Evolutionary conservation across 2,888 invertebrate species (phyloP).

Genomic region (Bombyx huttoni): DNA sequence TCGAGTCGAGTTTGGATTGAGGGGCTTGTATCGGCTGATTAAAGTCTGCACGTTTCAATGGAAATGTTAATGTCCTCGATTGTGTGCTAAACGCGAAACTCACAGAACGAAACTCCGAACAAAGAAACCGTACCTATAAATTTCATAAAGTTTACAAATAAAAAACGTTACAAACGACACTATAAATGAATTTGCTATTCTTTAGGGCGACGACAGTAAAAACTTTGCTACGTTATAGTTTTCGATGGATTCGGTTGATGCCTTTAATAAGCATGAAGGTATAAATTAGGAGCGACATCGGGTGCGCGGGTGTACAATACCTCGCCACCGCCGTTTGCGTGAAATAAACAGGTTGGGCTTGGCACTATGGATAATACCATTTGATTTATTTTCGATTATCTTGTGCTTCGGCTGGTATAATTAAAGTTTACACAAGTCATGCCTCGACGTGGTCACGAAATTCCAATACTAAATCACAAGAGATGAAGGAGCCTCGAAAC

Average conservation of each 20-base stretch:
- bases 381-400: slow-evolving; percentile 68
- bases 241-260: slow-evolving; percentile 38
- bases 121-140: slow-evolving; percentile 54
- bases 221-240: slow-evolving; percentile 40
- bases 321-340: slow-evolving; percentile 44
- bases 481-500: no score
- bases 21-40: slow-evolving; percentile 32
- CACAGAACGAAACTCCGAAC: slow-evolving; percentile 43
- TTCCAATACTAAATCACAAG: neutral
- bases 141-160: slow-evolving; percentile 37
- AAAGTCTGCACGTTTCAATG: slow-evolving; percentile 45
- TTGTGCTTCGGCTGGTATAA: slow-evolving; percentile 55
- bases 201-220: slow-evolving; percentile 39
- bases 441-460: neutral
- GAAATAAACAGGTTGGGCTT: slow-evolving; percentile 68
- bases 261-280: slow-evolving; percentile 60
- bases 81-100: slow-evolving; percentile 58
- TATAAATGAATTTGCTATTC: slow-evolving; percentile 50
- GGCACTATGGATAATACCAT: slow-evolving; percentile 51
- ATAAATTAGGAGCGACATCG: slow-evolving; percentile 58
- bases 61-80: slow-evolving; percentile 60
- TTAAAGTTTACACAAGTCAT: slow-evolving; percentile 34
- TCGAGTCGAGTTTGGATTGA: slow-evolving; percentile 20
- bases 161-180: slow-evolving; percentile 43
- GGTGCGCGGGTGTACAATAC: slow-evolving; percentile 41